These are phyloP conservation scores for Nematolebias whitei DNA, from an alignment of 2,113 vertebrate genomes.

Conservation along the genomic window DNA sequence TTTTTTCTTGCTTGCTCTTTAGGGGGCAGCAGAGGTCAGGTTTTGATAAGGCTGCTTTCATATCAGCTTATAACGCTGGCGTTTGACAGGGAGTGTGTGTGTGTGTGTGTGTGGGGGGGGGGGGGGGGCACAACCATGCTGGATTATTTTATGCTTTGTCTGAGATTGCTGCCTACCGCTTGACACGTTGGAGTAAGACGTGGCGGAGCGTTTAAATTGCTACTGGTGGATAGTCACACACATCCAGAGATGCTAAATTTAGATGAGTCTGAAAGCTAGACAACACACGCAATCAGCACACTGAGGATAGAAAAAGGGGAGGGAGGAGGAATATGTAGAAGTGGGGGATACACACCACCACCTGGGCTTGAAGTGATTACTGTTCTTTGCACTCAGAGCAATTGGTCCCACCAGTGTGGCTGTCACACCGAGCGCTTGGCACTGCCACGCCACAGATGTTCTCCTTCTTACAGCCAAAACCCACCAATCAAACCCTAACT, in stretches of 20 bases:
- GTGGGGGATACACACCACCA: constrained; percentile 32
- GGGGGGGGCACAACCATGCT: constrained; percentile 65
- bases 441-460: constrained; percentile 76
- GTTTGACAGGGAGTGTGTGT: constrained; percentile 59
- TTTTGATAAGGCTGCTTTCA: constrained; percentile 67
- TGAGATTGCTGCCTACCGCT: constrained; percentile 19
- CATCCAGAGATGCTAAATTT: constrained; percentile 71
- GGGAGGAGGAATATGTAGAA: constrained; percentile 25
- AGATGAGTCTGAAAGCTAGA: constrained; percentile 67
- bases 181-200: constrained; percentile 13
- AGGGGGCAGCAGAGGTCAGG: constrained; percentile 80
- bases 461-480: constrained; percentile 69
- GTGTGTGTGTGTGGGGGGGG: not conserved
- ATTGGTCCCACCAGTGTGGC: constrained; percentile 71
- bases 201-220: constrained; percentile 31
- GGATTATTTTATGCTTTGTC: constrained; percentile 62
- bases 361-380: constrained; percentile 76
- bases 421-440: constrained; percentile 72
- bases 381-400: constrained; percentile 75
- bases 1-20: constrained; percentile 61
- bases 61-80: constrained; percentile 65
- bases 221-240: constrained; percentile 42
- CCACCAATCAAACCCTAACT: constrained; percentile 73
- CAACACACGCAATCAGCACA: constrained; percentile 64
- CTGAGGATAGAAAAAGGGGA: constrained; percentile 41